phyloP scores from a whole-genome alignment of 2,113 vertebrate species.

The Ciconia boyciana region DNA sequence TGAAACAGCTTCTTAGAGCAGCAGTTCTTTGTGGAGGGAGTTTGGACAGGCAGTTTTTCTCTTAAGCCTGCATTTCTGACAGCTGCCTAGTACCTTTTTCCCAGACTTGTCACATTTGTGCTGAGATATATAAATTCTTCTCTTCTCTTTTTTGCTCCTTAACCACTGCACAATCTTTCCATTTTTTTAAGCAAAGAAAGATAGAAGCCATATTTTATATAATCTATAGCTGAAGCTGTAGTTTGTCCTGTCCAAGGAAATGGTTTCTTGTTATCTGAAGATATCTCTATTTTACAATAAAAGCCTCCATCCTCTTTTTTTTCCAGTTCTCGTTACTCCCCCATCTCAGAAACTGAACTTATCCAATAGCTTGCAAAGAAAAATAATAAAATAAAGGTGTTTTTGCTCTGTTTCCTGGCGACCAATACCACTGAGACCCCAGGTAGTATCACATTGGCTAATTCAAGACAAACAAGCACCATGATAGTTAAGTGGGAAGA shows the following conservation, averaged over 20 bases:
- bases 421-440: background rate
- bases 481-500: background rate
- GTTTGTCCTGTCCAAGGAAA: background rate
- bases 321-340: background rate
- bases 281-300: background rate
- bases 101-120: background rate
- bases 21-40: background rate
- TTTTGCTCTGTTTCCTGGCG: background rate
- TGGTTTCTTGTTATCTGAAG: background rate
- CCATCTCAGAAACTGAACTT: background rate
- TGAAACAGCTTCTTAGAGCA: background rate
- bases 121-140: background rate
- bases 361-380: background rate
- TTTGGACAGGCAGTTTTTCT: background rate
- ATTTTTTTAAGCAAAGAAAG: background rate
- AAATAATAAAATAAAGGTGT: background rate
- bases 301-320: background rate
- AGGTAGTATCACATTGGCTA: background rate
- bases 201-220: background rate
- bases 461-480: background rate
- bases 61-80: background rate
- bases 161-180: background rate
- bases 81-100: background rate
- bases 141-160: background rate
- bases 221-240: background rate